phyloP scores from a whole-genome alignment of 2,797 vertebrate species.

The Argyrosomus regius region DNA sequence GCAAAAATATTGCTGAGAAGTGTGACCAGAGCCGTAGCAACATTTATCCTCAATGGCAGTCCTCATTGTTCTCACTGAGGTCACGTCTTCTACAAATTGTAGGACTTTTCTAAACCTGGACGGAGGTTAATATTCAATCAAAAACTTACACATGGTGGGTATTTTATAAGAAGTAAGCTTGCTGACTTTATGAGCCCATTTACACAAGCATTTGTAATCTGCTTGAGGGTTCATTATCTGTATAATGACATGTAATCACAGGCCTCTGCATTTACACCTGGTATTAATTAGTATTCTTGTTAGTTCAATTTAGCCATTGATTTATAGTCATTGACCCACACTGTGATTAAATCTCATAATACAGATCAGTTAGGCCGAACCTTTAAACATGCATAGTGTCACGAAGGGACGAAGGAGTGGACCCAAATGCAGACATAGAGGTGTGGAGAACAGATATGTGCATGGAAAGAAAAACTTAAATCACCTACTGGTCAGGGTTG shows the following conservation, averaged over 20 bases:
- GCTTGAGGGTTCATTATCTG: background rate
- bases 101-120: no score
- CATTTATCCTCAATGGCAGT: background rate
- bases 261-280: slow-evolving; percentile 2
- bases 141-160: background rate
- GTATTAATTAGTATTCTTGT: slow-evolving; percentile 5
- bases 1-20: slow-evolving; percentile 44
- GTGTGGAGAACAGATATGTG: no score
- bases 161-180: background rate
- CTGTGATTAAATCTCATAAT: slow-evolving; percentile 12
- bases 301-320: background rate
- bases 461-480: no score
- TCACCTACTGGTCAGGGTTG: no score
- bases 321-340: background rate
- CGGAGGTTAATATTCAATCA: background rate
- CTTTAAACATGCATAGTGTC: background rate
- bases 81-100: slow-evolving; percentile 1
- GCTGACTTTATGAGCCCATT: no score
- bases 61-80: slow-evolving; percentile 15
- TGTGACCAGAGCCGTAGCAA: background rate
- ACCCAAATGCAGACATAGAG: no score
- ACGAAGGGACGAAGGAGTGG: no score
- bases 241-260: background rate
- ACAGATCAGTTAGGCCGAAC: background rate
- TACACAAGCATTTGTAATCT: no score